Evolutionary conservation across 2,888 invertebrate species (phyloP).

Genomic region (Melanostoma scalare): DNA sequence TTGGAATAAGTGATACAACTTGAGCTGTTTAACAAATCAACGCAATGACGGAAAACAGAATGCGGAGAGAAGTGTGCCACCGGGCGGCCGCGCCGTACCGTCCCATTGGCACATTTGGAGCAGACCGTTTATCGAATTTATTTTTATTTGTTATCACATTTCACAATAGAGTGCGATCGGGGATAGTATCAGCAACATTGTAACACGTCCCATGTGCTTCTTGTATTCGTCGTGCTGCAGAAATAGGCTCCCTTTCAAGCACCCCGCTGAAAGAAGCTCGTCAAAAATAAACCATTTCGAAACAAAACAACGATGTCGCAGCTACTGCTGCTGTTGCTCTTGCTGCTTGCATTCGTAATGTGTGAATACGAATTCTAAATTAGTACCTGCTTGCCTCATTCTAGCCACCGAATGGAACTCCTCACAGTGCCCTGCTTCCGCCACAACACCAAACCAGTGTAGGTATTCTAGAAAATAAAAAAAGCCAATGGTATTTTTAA

Average conservation of each 20-base stretch:
- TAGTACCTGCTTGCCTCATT: slow-evolving; percentile 52
- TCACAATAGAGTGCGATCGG: slow-evolving; percentile 24
- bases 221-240: background rate
- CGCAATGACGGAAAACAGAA: background rate
- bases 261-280: slow-evolving; percentile 16
- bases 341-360: slow-evolving; percentile 52
- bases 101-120: slow-evolving; percentile 48
- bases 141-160: slow-evolving; percentile 4
- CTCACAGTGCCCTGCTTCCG: slow-evolving; percentile 40
- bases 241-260: too few species aligned
- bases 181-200: slow-evolving; percentile 31
- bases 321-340: slow-evolving; percentile 20
- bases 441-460: background rate
- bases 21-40: slow-evolving; percentile 16
- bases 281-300: slow-evolving; percentile 57
- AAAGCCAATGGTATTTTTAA: background rate
- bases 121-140: slow-evolving; percentile 52
- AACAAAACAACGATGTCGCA: slow-evolving; percentile 19
- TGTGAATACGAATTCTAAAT: slow-evolving; percentile 63
- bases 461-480: slow-evolving; percentile 14
- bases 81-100: slow-evolving; percentile 11
- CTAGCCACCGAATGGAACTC: slow-evolving; percentile 27
- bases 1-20: slow-evolving; percentile 28
- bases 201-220: slow-evolving; percentile 27
- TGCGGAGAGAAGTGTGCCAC: slow-evolving; percentile 45